Percentiles rank a stretch among this genome's conserved stretches.
Conservation (phyloP, 2,113 vertebrate genomes). For the Melanerpes formicivorus region DNA sequence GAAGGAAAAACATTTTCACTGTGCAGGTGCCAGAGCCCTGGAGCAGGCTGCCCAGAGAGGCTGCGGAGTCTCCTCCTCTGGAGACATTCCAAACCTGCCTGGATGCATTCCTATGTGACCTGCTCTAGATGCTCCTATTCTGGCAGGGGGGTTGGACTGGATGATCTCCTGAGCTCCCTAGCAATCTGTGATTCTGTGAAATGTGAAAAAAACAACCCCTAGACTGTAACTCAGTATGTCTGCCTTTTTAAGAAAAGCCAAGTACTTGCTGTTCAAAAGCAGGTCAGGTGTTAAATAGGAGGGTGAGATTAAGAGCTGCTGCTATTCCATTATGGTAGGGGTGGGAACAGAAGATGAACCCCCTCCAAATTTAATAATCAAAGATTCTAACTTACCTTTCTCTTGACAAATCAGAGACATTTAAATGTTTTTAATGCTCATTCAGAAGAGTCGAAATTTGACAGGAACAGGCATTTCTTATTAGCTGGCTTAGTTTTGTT, state of each 20-base stretch:
- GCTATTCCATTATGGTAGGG: neutral
- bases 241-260: neutral
- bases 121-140: no score
- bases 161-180: no score
- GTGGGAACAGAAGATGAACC: neutral
- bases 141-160: no score
- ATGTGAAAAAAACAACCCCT: neutral
- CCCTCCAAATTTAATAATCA: neutral
- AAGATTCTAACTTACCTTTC: neutral
- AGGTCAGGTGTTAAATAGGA: neutral
- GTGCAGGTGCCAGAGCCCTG: no score
- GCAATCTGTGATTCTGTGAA: neutral
- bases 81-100: no score
- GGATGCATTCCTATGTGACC: no score
- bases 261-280: neutral
- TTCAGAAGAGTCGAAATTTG: neutral
- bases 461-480: neutral
- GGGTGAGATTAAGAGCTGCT: neutral
- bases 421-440: neutral
- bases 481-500: neutral
- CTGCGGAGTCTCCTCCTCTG: no score
- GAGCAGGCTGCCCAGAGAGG: no score
- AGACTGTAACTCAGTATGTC: neutral
- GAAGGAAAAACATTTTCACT: no score
- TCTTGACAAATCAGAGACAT: neutral